A percentile compares a stretch with the other conserved stretches of the same genome.
Conservation (phyloP, 2,888 invertebrate species). For the Amphipyra berbera region DNA sequence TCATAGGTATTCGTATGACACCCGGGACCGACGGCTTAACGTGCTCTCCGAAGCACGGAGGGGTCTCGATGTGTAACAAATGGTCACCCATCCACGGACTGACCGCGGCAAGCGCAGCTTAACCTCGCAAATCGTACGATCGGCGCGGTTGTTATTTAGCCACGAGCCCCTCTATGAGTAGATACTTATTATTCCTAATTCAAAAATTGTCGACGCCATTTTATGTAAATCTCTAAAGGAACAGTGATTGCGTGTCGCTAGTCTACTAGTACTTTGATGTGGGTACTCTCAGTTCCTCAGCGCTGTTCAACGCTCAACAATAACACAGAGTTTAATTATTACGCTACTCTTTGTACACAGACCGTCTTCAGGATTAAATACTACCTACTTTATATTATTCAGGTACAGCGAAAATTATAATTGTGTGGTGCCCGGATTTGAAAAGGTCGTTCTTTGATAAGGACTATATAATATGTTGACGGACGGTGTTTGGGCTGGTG, state of each 20-base stretch:
- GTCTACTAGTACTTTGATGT: neutral
- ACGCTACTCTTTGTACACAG: slow-evolving; percentile 4
- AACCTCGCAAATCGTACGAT: no score
- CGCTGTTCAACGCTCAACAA: neutral
- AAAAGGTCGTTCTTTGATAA: neutral
- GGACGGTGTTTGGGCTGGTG: no score
- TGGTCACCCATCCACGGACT: no score
- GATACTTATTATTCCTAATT: no score
- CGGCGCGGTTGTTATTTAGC: no score
- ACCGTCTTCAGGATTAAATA: slow-evolving; percentile 1
- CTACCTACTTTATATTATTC: neutral
- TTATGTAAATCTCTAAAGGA: neutral
- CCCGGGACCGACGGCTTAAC: no score
- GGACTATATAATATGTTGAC: no score
- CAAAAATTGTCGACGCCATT: neutral
- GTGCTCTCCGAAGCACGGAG: no score
- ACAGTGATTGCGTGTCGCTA: neutral
- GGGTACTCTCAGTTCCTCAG: neutral
- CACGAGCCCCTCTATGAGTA: no score
- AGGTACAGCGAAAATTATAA: neutral
- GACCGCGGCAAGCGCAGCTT: no score
- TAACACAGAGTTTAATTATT: slow-evolving; percentile 4
- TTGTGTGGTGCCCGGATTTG: neutral
- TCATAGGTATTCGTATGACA: no score
- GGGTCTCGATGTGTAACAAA: no score